phyloP scores from a whole-genome alignment of 92 coral and sea anemone species.

The Epizoanthus scotinus region DNA sequence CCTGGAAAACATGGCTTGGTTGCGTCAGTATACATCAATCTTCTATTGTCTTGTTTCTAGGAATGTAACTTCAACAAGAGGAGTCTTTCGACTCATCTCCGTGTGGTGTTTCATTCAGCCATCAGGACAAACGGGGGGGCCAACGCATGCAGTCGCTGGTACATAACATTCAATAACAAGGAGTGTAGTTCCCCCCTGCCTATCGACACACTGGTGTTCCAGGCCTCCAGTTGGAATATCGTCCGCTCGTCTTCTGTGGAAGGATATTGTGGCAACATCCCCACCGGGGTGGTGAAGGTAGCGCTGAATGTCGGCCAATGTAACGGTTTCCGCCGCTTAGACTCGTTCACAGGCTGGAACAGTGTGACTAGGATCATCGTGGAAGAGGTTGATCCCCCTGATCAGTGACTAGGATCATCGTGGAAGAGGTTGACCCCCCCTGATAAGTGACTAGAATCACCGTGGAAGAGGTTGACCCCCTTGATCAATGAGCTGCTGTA shows the following conservation, averaged over 20 bases:
- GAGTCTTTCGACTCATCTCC: slow-evolving; percentile 3
- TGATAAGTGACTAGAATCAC: too few relatives aligned
- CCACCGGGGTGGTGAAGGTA: slow-evolving; percentile 27
- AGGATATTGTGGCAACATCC: slow-evolving; percentile 34
- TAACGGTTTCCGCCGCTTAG: slow-evolving; percentile 10
- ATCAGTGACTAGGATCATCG: too few relatives aligned
- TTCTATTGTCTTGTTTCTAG: too few relatives aligned
- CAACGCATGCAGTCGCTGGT: slow-evolving; percentile 39
- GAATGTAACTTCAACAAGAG: slow-evolving; percentile 19
- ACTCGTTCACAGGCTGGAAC: slow-evolving; percentile 43
- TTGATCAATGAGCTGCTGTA: too few relatives aligned
- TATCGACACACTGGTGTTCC: slow-evolving; percentile 31
- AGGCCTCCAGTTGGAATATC: slow-evolving; percentile 19
- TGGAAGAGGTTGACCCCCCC: too few relatives aligned
- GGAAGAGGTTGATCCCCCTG: slow-evolving; percentile 34
- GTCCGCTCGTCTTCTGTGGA: slow-evolving; percentile 26
- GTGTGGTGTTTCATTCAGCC: slow-evolving; percentile 21
- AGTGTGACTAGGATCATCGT: slow-evolving; percentile 32
- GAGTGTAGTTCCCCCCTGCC: slow-evolving; percentile 36
- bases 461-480: too few relatives aligned
- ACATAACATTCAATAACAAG: slow-evolving; percentile 27
- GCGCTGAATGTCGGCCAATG: slow-evolving; percentile 43
- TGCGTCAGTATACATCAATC: too few relatives aligned
- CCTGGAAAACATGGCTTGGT: too few relatives aligned
- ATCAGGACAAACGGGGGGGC: slow-evolving; percentile 22